Conservation (phyloP, 2,113 vertebrate species). For the Hippoglossus stenolepis region DNA sequence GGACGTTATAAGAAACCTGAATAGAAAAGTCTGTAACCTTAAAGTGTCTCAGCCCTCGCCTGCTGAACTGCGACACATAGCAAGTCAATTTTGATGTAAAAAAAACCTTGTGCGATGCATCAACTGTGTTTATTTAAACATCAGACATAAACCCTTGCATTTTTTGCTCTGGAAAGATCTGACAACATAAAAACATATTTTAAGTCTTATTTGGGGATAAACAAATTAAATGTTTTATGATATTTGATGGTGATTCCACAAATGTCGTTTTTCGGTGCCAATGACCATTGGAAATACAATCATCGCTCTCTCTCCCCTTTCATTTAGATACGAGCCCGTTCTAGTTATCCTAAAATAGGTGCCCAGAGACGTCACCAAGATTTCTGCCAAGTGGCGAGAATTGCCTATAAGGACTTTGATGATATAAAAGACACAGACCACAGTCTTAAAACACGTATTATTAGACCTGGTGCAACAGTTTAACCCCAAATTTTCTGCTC, state of each 20-base stretch:
- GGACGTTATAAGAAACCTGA: too few relatives aligned
- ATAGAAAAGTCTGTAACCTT: too few relatives aligned
- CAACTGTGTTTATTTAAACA: neutral
- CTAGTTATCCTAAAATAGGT: neutral
- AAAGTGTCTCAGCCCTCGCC: too few relatives aligned
- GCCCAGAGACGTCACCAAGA: neutral
- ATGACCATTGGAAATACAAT: neutral
- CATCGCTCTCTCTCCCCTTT: neutral
- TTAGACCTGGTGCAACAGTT: neutral
- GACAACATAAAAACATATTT: neutral
- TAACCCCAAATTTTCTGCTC: slow-evolving; percentile 7
- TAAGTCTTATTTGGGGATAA: neutral
- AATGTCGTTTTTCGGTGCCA: neutral
- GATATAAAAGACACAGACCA: slow-evolving; percentile 8
- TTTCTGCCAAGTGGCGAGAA: neutral
- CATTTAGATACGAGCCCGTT: neutral
- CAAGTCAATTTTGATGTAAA: neutral
- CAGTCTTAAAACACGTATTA: slow-evolving; percentile 11
- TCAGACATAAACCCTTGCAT: neutral
- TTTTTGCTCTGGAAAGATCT: neutral
- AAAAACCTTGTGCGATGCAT: neutral
- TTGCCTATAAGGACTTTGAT: slow-evolving; percentile 1
- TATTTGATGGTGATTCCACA: neutral
- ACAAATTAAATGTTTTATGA: neutral
- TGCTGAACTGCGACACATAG: too few relatives aligned